Base-by-base conservation (phyloP, 1,140 invertebrate species). In the Bombyx mandarina region DNA sequence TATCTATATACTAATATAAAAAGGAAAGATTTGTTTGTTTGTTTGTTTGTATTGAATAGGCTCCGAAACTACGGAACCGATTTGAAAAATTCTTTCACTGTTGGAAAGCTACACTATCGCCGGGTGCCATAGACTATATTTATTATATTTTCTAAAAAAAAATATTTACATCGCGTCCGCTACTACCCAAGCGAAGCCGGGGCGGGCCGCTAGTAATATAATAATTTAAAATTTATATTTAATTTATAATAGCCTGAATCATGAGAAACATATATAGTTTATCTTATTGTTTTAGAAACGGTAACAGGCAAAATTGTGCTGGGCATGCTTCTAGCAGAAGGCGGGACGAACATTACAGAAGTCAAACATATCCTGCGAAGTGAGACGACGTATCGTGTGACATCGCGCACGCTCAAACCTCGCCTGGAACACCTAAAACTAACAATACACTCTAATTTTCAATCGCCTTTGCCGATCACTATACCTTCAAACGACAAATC, bases 231-330 rank as follows among this genome's bases (percentile, higher is more conserved):
- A 0, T 18, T 18, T 18, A 18, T 18, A 18, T 18, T 18, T 35
- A 35, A 35, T 35, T 35, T 35, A 35, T 35, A 35, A 35, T 35
- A 8, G 7, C 4, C 18, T 9, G 10, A 7, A 51, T 1, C 12
- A 8, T 8, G 18, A n/a, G 54, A 50, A 42, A 54, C 6, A 51
- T 51, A 3, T 3, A 8, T 35, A 51, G 26, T 7, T 12, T 45
- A 22, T 47, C 57, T 52, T 44, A 54, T 55, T 62, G 26, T 80
- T 76, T 55, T 65, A 86, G 82, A 78, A 51, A 66, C 73, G 8
- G 60, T 63, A 6, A 82, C 79, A 7, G 82, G 82, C 3, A 82
- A 77, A 54, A 72, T 80, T 47, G 74, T 86, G 42, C 56, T 86
- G 6, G 45, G 61, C 1, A 82, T 80, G 77, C 61, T 86, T 43